Evolutionary conservation across 2,113 vertebrate species (phyloP), one percentile per base, ranked within the genome.

Genomic region (Garra rufa): DNA sequence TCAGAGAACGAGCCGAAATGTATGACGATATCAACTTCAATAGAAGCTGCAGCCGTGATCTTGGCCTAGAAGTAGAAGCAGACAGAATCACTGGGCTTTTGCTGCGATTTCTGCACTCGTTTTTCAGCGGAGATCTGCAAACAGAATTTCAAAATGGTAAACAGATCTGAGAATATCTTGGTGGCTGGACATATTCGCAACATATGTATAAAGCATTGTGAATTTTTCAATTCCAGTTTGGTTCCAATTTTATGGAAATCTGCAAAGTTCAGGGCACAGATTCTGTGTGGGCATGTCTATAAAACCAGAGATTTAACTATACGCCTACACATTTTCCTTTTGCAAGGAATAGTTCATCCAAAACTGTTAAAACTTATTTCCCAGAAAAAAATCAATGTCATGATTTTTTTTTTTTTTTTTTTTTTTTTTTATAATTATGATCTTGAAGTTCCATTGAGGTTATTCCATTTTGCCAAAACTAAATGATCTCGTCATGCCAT

Each of bases 1-100:
- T 88, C 74, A 67, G 84, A 87, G 89, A 84, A 26, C 1, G 21
- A 38, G 43, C 52, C 61, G 82, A 86, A 82, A 69, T 87, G 77
- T 41, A 38, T 79, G 41, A n/a, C 52, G 76, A 78, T 82, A 65
- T 75, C 84, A 83, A 85, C 30, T 75, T 30, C 38, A 78, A 15
- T 61, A 26, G 3, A 46, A 15, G 15, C 80, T 46, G 85, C 81
- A 46, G 84, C 34, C 69, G 3, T 71, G 21, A 24, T 71, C 41
- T 71, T 69, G 67, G n/a, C 59, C 74, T 46, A 48, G 30, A 57
- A 57, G 48, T 46, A 34, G 17, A n/a, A 21, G 50, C 28, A 57
- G 17, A 34, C 30, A 38, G 17, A 57, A 55, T 76, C n/a, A 0
- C 11, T 24, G 38, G 41, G 69, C 10, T 71, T 24, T 24, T 71